phyloP scores from a whole-genome alignment of 2,888 invertebrate species.

The Patella depressa region DNA sequence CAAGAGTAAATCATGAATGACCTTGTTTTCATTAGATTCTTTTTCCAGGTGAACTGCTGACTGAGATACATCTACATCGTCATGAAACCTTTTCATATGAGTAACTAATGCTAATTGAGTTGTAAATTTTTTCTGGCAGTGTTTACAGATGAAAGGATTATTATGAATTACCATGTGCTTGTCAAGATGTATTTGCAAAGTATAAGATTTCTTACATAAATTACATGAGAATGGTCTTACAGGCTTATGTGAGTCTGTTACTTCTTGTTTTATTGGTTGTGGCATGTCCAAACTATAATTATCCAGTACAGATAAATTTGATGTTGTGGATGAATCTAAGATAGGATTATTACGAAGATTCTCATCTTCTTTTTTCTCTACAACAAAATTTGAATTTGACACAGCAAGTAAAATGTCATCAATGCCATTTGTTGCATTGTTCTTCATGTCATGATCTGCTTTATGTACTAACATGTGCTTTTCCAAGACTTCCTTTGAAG shows the following conservation, averaged over 20 bases:
- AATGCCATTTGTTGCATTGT: background rate
- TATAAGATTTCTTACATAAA: conserved; percentile 6
- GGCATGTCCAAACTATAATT: background rate
- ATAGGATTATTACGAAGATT: background rate
- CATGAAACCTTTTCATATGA: background rate
- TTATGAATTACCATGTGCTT: conserved; percentile 9
- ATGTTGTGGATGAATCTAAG: background rate
- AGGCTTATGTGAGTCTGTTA: background rate
- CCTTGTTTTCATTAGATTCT: background rate
- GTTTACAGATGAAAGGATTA: background rate
- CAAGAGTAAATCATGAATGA: background rate
- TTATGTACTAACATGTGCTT: background rate
- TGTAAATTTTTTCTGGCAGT: background rate
- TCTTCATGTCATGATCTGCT: background rate
- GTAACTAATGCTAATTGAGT: background rate
- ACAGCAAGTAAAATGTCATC: background rate
- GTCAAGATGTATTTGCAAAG: background rate
- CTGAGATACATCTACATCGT: background rate
- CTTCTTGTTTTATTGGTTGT: background rate
- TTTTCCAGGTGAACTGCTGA: background rate
- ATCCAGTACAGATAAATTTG: background rate
- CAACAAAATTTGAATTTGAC: background rate
- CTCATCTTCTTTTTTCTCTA: background rate
- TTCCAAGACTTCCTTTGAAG: background rate
- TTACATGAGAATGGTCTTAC: background rate